phyloP scores from a whole-genome alignment of 30 jellyfish, hydroid and myxozoan species.

The Aurelia aurita region DNA sequence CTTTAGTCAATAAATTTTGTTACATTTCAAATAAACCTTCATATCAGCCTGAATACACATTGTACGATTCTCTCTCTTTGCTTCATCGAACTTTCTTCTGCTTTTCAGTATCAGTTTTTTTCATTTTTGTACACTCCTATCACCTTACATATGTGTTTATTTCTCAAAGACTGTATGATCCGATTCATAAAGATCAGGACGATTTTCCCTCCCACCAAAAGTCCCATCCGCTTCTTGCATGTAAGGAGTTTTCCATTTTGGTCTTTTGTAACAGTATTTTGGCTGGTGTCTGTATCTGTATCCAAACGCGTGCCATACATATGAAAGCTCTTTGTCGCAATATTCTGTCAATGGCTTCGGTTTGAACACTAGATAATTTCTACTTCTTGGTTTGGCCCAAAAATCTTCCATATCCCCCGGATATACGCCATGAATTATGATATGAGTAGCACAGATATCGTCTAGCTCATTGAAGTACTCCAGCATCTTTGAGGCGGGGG shows the following conservation, averaged over 20 bases:
- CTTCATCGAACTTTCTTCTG: too few relatives aligned
- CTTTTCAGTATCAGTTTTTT: too few relatives aligned
- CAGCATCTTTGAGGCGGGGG: slow-evolving; percentile 72
- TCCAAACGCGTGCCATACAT: slow-evolving; percentile 62
- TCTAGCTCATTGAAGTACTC: slow-evolving; percentile 55
- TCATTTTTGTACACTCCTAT: too few relatives aligned
- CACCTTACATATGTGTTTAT: too few relatives aligned
- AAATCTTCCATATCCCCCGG: slow-evolving; percentile 67
- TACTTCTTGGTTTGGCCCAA: slow-evolving; percentile 54
- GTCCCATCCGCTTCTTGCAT: slow-evolving; percentile 39
- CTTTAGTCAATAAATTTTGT: too few relatives aligned
- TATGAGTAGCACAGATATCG: slow-evolving; percentile 64
- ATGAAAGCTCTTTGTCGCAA: slow-evolving; percentile 36
- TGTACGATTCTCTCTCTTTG: too few relatives aligned
- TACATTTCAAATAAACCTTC: too few relatives aligned
- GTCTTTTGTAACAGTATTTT: slow-evolving; percentile 47
- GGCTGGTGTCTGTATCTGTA: slow-evolving; percentile 46
- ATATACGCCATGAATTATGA: slow-evolving; percentile 77
- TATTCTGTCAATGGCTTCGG: slow-evolving; percentile 2
- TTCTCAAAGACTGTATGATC: too few relatives aligned
- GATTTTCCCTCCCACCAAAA: slow-evolving; percentile 58
- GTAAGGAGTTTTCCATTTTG: slow-evolving; percentile 33
- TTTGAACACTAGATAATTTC: slow-evolving; percentile 7
- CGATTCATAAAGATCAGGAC: neutral
- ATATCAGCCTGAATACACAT: too few relatives aligned